Base-by-base conservation (phyloP, 2,888 invertebrate genomes). In the Sepiola atlantica region DNA sequence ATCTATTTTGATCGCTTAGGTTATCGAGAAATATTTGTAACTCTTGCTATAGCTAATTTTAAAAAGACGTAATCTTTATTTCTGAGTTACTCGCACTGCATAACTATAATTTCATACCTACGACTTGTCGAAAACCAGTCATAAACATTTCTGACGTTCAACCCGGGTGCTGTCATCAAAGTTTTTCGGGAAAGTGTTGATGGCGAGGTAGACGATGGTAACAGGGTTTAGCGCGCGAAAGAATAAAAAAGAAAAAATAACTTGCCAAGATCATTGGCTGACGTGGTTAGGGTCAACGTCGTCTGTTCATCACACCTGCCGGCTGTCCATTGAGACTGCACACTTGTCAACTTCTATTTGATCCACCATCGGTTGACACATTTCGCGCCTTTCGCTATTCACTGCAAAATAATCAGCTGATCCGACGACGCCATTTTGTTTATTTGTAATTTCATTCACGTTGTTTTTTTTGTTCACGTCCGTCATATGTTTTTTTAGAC, bases 341-440 rank as follows among this genome's bases (percentile, higher is more conserved):
- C n/a, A n/a, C 77, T 77, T 77, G 77, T 77, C 77, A 77, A 77
- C 77, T 14, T 77, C 77, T 77, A 77, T 77, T 77, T 77, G 77
- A 77, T 77, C 77, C 77, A 18, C n/a, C 77, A 77, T 77, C 77
- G 32, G 77, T 77, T 77, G 77, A 77, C 77, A 32, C 12, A 77
- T 77, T 77, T 77, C 77, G 77, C 77, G 77, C 77, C 77, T 77
- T 32, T 21, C 18, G n/a, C n/a, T 32, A 77, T 77, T 77, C 77
- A 77, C 12, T n/a, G 77, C 45, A 32, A 16, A 77, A 77, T 77
- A n/a, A 77, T 77, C 77, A n/a, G 16, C 77, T n/a, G 14, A 77
- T 77, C 28, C n/a, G 1, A 28, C 10, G 77, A 0, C 77, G 12
- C n/a, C 77, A n/a, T 77, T 77, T 77, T 77, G 14, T n/a, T 77